Percentiles rank a stretch among this genome's conserved stretches.
These are phyloP conservation scores for Cheiracanthium punctorium DNA, from an alignment of 2,888 invertebrate genomes.

Conservation along the genomic window DNA sequence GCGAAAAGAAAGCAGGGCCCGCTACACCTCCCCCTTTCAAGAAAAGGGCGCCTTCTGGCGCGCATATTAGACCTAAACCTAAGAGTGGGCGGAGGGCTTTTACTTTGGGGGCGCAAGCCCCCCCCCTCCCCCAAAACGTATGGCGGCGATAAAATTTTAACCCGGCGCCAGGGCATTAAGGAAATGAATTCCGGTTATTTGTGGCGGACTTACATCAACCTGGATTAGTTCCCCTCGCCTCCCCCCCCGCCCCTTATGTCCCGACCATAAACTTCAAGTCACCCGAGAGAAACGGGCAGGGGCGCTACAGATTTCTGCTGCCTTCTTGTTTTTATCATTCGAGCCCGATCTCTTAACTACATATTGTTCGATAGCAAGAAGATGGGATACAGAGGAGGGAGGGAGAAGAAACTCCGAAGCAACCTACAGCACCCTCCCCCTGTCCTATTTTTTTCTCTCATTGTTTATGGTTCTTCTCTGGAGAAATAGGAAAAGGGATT, in stretches of 20 bases:
- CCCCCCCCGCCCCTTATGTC: background rate
- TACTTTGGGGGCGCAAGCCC: constrained; percentile 30
- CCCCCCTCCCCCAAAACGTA: constrained; percentile 53
- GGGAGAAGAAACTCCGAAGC: background rate
- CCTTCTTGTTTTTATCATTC: constrained; percentile 57
- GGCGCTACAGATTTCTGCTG: constrained; percentile 41
- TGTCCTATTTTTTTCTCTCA: background rate
- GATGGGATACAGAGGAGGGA: constrained; percentile 6
- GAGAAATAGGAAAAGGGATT: constrained; percentile 15
- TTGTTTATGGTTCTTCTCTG: constrained; percentile 56
- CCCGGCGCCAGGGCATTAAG: constrained; percentile 60
- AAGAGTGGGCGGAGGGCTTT: constrained; percentile 34
- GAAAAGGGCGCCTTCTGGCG: constrained; percentile 60
- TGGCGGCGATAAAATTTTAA: constrained; percentile 70
- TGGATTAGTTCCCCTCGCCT: constrained; percentile 62
- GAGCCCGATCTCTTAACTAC: constrained; percentile 65
- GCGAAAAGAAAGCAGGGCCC: constrained; percentile 56
- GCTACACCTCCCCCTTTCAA: background rate
- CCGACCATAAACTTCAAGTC: constrained; percentile 60
- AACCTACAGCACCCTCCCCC: background rate
- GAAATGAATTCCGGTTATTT: constrained; percentile 70
- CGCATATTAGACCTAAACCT: constrained; percentile 62
- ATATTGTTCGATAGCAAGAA: constrained; percentile 28
- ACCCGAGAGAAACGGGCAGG: constrained; percentile 61
- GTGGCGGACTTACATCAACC: constrained; percentile 69